Evolutionary conservation across 2,113 vertebrate genomes (phyloP).

Genomic region (Leptobrachium ailaonicum): DNA sequence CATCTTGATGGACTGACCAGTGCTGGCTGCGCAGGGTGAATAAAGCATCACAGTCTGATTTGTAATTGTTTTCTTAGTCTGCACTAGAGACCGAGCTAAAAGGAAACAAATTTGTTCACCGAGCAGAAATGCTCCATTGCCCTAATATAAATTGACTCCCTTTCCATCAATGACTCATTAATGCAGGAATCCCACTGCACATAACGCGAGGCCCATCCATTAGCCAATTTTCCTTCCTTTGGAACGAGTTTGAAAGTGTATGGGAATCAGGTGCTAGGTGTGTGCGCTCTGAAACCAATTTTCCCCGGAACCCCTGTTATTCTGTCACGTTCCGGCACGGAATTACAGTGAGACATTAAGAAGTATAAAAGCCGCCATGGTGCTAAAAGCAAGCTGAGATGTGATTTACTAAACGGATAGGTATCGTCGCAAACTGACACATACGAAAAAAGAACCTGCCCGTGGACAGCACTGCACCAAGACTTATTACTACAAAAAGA

Average conservation of each 20-base stretch:
- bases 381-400: neutral
- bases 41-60: constrained; percentile 19
- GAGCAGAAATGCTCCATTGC: constrained; percentile 24
- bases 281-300: neutral
- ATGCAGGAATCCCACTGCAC: constrained; percentile 31
- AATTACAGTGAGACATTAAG: neutral
- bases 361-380: neutral
- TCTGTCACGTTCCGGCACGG: neutral
- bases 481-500: no score
- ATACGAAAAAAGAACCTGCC: no score
- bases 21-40: neutral
- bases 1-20: constrained; percentile 3
- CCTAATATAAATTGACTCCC: constrained; percentile 36
- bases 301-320: neutral
- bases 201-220: constrained; percentile 18
- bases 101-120: constrained; percentile 34
- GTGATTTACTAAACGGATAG: no score
- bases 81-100: constrained; percentile 16
- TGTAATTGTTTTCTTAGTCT: constrained; percentile 36
- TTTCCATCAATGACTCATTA: constrained; percentile 44
- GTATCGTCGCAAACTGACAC: no score
- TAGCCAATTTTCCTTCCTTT: constrained; percentile 14
- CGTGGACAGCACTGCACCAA: no score
- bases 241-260: constrained; percentile 7
- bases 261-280: neutral